Base-by-base conservation (phyloP, 2,797 vertebrate genomes). In the Tachyglossus aculeatus region DNA sequence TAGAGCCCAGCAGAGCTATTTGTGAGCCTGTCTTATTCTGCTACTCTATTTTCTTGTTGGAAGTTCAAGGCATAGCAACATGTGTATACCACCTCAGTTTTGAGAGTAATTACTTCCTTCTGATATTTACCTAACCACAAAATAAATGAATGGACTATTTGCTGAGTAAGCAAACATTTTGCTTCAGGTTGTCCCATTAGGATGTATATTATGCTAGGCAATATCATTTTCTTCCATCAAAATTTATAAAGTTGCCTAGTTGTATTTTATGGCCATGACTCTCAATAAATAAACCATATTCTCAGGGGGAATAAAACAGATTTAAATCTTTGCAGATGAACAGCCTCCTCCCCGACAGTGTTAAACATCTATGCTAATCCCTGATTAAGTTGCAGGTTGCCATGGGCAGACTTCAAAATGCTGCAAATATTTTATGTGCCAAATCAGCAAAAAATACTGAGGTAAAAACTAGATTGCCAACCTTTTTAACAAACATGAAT, bases 201-300 rank as follows among this genome's bases (percentile, higher is more conserved):
- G 47, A 51, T 45, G 38, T 72, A 80, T 77, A 43, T 18, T 61
- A 27, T 80, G 81, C 77, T 61, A 19, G 50, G 44, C 77, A 81
- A 59, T 80, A 51, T 61, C 37, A 50, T n/a, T n/a, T n/a, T n/a
- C n/a, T n/a, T n/a, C n/a, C n/a, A n/a, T 21, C 67, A 61, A 75
- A 74, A 74, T 64, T 63, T 67, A 22, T 55, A 80, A 79, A 72
- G 77, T 75, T 64, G 73, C 43, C 53, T 15, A 71, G 43, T 59
- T 77, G 22, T 65, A 75, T 54, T 73, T 25, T 72, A 67, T 70
- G 72, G 21, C 70, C 51, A 60, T 44, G 22, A 64, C 34, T 61
- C 40, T 64, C 57, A 64, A 29, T 59, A 61, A 71, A 57, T 47
- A 77, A 59, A 55, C 57, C 60, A 67, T 77, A 67, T 75, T 53